phyloP scores from a whole-genome alignment of 2,113 vertebrate genomes.

The Atractosteus spatula region DNA sequence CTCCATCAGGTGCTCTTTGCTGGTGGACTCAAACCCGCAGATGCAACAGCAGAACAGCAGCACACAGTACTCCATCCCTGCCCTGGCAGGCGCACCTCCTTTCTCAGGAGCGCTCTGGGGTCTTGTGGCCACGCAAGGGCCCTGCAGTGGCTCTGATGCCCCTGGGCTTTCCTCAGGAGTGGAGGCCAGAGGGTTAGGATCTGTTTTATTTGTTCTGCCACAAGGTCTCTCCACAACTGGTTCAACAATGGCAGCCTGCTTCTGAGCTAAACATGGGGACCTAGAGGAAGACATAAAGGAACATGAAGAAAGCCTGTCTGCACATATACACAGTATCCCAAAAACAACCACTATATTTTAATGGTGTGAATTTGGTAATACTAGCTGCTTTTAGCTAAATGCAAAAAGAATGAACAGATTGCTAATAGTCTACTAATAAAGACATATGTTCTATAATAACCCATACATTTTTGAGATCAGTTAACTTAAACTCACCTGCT shows the following conservation, averaged over 20 bases:
- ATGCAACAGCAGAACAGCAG: constrained; percentile 96
- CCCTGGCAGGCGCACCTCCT: constrained; percentile 39
- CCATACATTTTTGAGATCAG: too few species aligned
- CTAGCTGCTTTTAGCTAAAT: too few species aligned
- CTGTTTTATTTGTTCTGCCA: constrained; percentile 45
- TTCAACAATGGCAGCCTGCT: constrained; percentile 38
- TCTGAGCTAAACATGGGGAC: constrained; percentile 32
- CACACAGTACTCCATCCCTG: constrained; percentile 84
- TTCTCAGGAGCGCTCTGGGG: constrained; percentile 59
- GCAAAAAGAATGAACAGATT: too few species aligned
- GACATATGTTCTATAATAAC: too few species aligned
- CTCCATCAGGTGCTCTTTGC: constrained; percentile 91
- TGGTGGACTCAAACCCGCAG: constrained; percentile 94
- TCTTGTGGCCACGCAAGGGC: constrained; percentile 46
- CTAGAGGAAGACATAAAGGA: too few species aligned
- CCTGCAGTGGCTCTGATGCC: constrained; percentile 49
- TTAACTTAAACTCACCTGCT: constrained; percentile 67
- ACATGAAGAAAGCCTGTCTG: too few species aligned
- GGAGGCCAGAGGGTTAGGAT: constrained; percentile 46
- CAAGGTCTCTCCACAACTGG: constrained; percentile 26
- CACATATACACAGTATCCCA: too few species aligned
- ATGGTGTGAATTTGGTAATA: too few species aligned
- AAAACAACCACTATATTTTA: too few species aligned
- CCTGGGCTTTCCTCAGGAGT: constrained; percentile 39
- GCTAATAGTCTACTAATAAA: too few species aligned